Evolutionary conservation across 92 coral and sea anemone genomes (phyloP).

Genomic region (Parazoanthus swiftii): DNA sequence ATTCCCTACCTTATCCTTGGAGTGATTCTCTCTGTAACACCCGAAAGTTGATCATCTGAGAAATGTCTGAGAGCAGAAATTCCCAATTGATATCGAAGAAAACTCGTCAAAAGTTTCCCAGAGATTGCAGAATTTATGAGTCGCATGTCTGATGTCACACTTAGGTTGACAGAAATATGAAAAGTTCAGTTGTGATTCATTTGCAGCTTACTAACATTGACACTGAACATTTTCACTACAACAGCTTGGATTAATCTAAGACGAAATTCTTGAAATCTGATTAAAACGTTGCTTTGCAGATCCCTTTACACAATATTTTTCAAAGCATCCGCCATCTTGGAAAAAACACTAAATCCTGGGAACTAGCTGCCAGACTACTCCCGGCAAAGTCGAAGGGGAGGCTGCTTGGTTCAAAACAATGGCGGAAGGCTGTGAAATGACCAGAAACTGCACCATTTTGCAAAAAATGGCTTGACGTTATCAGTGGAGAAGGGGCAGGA

Average conservation of each 20-base stretch:
- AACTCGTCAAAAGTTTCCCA: neutral
- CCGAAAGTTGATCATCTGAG: neutral
- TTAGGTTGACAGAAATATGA: too few relatives aligned
- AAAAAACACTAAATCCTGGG: neutral
- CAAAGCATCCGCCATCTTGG: conserved; percentile 21
- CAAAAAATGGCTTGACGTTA: neutral
- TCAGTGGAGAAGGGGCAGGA: neutral
- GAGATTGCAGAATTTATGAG: neutral
- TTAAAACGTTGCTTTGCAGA: too few relatives aligned
- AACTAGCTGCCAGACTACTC: conserved; percentile 8
- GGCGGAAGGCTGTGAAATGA: neutral
- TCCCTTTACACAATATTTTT: neutral
- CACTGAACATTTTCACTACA: too few relatives aligned
- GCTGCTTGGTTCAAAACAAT: conserved; percentile 8
- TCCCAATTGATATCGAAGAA: neutral
- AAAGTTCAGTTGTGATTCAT: too few relatives aligned
- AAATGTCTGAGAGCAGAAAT: neutral
- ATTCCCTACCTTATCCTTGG: conserved; percentile 29
- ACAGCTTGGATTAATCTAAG: too few relatives aligned
- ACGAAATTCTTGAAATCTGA: too few relatives aligned
- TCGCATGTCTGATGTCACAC: too few relatives aligned
- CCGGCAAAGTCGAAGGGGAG: neutral
- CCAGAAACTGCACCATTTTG: neutral
- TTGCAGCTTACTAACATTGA: too few relatives aligned
- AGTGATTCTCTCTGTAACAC: neutral